These are phyloP conservation scores for Phlogophora meticulosa DNA, from an alignment of 2,888 invertebrate genomes.

Conservation along the genomic window DNA sequence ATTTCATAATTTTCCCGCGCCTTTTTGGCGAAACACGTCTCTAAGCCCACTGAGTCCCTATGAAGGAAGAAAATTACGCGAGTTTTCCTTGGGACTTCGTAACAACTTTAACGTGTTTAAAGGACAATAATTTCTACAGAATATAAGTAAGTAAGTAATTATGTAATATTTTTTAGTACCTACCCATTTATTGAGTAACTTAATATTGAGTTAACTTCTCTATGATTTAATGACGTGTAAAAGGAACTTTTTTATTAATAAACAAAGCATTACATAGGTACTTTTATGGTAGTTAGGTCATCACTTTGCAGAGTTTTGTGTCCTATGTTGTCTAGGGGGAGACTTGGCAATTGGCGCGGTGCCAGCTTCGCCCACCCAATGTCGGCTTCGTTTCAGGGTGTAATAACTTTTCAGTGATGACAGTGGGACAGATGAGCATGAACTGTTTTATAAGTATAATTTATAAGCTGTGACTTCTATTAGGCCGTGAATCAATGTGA, in stretches of 20 bases:
- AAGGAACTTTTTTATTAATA: too few species aligned
- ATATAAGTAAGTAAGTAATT: constrained; percentile 82
- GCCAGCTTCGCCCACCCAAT: constrained; percentile 53
- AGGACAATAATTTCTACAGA: constrained; percentile 87
- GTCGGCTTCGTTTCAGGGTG: constrained; percentile 46
- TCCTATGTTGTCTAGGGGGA: constrained; percentile 35
- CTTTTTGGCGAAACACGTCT: constrained; percentile 70
- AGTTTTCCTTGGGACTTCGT: constrained; percentile 76
- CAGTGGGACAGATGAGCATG: constrained; percentile 48
- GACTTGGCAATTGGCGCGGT: constrained; percentile 45
- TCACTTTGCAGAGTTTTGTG: constrained; percentile 20
- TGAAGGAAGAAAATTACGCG: constrained; percentile 82
- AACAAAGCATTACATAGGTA: background rate
- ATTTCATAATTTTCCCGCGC: constrained; percentile 72
- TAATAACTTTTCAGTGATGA: constrained; percentile 56
- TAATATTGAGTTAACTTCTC: background rate
- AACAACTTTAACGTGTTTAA: constrained; percentile 76
- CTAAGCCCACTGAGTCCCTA: constrained; percentile 80
- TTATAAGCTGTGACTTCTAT: constrained; percentile 27
- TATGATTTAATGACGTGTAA: background rate
- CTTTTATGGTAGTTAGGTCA: constrained; percentile 33
- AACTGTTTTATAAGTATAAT: constrained; percentile 28
- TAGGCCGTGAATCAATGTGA: constrained; percentile 1
- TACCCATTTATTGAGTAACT: background rate
- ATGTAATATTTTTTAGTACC: constrained; percentile 37